These are phyloP conservation scores for Pectinophora gossypiella DNA, from an alignment of 1,140 invertebrate species.

Conservation along the genomic window DNA sequence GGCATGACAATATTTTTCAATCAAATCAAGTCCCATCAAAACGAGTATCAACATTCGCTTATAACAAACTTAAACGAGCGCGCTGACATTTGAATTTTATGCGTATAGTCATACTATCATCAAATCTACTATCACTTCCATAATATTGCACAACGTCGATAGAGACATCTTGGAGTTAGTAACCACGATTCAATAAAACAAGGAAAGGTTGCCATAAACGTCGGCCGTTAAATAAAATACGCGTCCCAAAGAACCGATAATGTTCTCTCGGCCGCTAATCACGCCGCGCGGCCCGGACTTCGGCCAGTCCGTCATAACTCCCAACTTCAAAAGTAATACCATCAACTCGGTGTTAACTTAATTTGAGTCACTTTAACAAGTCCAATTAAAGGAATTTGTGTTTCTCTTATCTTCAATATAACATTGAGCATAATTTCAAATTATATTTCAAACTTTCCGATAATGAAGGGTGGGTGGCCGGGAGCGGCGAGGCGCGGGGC, in stretches of 20 bases:
- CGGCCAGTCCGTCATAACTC: conserved; percentile 69
- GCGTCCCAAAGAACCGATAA: conserved; percentile 36
- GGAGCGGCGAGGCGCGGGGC: conserved; percentile 37
- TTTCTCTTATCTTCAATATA: conserved; percentile 76
- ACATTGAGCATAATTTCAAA: conserved; percentile 75
- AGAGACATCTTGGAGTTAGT: not conserved
- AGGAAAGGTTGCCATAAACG: conserved; percentile 41
- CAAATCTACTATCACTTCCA: too few relatives aligned
- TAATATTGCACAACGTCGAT: not conserved
- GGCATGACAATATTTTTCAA: too few relatives aligned
- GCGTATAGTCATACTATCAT: too few relatives aligned
- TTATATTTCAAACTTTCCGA: conserved; percentile 75
- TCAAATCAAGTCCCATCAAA: too few relatives aligned
- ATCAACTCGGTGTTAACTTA: conserved; percentile 74
- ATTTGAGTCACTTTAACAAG: conserved; percentile 75
- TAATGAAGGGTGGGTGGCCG: conserved; percentile 67
- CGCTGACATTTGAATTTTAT: too few relatives aligned
- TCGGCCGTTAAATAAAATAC: conserved; percentile 34
- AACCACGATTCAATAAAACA: conserved; percentile 33
- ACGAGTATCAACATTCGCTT: too few relatives aligned
- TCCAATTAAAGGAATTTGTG: conserved; percentile 75
- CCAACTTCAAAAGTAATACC: conserved; percentile 72
- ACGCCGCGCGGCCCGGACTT: conserved; percentile 42
- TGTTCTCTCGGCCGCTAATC: conserved; percentile 46
- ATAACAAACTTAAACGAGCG: too few relatives aligned